Evolutionary conservation across 1,140 invertebrate genomes (phyloP).

Genomic region (Eufriesea mexicana): DNA sequence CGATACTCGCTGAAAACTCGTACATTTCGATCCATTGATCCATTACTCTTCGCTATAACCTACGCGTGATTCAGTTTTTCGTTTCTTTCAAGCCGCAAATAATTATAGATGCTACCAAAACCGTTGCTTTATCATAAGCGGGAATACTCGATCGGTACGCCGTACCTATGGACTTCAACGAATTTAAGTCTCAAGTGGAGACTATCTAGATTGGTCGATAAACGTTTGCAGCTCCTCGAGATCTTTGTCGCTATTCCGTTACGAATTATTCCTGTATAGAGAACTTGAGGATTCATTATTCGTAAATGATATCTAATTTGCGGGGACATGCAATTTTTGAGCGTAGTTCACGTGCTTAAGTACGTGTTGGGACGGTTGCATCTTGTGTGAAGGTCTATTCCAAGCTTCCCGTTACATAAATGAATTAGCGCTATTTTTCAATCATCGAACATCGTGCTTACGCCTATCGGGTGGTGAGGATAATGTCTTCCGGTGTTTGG

Average conservation of each 20-base stretch:
- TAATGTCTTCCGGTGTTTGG: background rate
- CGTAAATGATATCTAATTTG: background rate
- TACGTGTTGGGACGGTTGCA: background rate
- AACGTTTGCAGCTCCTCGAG: background rate
- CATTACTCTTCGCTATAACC: background rate
- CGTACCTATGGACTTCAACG: background rate
- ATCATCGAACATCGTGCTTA: background rate
- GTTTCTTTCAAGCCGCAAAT: background rate
- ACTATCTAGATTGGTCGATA: background rate
- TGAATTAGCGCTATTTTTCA: background rate
- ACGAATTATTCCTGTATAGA: background rate
- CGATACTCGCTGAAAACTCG: background rate
- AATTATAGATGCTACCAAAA: background rate
- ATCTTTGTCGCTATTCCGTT: background rate
- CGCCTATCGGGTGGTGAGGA: background rate
- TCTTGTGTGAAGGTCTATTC: background rate
- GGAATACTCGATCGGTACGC: background rate
- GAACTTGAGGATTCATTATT: no score
- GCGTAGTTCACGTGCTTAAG: background rate
- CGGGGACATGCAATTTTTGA: background rate
- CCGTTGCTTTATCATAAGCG: background rate
- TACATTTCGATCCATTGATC: background rate
- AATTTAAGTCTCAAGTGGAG: background rate
- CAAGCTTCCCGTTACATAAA: slow-evolving; percentile 2
- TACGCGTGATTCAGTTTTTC: background rate